Evolutionary conservation across 2,797 vertebrate species (phyloP), one percentile per base, ranked within the genome.

Genomic region (Sebastes cheni): DNA sequence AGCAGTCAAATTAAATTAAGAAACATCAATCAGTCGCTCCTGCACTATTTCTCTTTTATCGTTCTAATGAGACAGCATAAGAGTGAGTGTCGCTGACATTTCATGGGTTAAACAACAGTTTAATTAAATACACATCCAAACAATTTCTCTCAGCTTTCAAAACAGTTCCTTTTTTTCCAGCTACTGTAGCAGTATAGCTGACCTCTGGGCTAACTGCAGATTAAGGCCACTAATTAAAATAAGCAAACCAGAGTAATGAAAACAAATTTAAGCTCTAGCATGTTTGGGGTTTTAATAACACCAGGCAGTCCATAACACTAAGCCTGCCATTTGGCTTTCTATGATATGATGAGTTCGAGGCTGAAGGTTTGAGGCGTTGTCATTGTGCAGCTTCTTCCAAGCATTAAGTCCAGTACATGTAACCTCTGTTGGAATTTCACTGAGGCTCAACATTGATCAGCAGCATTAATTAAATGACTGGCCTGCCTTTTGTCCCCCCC

Each of bases 151-250:
- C 75, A 64, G 62, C 83, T 89, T 92, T 94, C 85, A 92, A 93
- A 95, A 94, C 92, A 94, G 88, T 94, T 88, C 75, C 54, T 75
- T 80, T 90, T 93, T 93, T 85, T 27, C 20, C 9, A 75, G 16
- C 52, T 54, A 52, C 20, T 52, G 50, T n/a, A 90, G 82, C 84
- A 91, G 90, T 89, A 86, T 80, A 88, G 86, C 85, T 96, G 94
- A 96, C 94, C 94, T 95, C 91, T 77, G 77, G 92, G 95, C 93
- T 95, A 96, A 95, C 95, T 96, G 90, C 92, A 94, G 95, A 96
- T 96, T 95, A 96, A 83, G 88, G 81, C 86, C 83, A 86, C 91
- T 95, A 95, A 96, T 96, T 96, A 95, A 95, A 95, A 95, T 91
- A 92, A 95, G 92, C 86, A 93, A 95, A 92, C 85, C 85, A 73